A percentile compares a stretch with the other conserved stretches of the same genome.
Conservation (phyloP, 2,113 vertebrate species). For the Terrapene triunguis region DNA sequence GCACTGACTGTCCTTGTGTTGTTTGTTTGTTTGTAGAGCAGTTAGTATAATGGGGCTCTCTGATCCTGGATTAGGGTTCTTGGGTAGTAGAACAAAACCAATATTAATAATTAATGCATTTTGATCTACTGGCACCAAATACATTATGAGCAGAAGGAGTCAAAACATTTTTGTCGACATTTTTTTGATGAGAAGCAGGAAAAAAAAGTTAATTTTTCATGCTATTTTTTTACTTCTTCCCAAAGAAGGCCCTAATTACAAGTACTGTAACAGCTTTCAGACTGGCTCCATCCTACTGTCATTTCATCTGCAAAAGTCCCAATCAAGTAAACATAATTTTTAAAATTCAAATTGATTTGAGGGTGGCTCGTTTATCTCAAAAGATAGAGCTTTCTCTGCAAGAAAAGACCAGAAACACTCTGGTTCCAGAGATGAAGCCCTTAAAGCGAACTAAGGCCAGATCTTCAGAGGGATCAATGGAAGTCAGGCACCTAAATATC, state of each 20-base stretch:
- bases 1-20: slow-evolving; percentile 32
- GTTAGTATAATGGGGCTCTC: not conserved
- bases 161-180: not conserved
- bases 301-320: not conserved
- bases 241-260: not conserved
- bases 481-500: not conserved
- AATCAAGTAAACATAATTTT: not conserved
- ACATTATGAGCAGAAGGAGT: not conserved
- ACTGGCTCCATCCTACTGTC: not conserved
- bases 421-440: not conserved
- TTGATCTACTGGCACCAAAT: not conserved
- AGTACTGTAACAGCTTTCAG: not conserved
- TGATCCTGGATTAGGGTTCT: not conserved
- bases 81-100: slow-evolving; percentile 5
- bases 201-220: not conserved
- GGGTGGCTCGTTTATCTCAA: not conserved
- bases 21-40: slow-evolving; percentile 33
- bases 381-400: not conserved
- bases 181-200: not conserved
- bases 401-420: not conserved
- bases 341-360: not conserved
- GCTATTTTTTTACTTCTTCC: not conserved
- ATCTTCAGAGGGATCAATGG: not conserved
- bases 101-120: not conserved
- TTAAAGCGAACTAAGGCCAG: not conserved